Conservation (phyloP, 2,888 invertebrate species). For the Patella caerulea region DNA sequence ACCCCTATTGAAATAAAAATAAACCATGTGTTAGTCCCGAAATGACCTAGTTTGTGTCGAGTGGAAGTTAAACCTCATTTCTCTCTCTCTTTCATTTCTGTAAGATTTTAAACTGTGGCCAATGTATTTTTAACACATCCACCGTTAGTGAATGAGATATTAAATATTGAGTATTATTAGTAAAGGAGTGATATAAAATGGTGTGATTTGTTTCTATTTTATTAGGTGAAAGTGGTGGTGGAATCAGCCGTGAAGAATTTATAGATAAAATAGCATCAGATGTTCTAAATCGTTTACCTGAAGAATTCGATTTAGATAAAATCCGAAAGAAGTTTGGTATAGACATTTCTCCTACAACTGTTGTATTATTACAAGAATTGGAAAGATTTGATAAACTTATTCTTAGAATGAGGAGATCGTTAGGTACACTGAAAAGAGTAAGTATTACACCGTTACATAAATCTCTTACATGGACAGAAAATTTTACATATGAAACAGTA, state of each 20-base stretch:
- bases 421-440: slow-evolving; percentile 78
- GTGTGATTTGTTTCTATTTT: background rate
- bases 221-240: slow-evolving; percentile 79
- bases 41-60: no score
- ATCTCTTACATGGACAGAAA: no score
- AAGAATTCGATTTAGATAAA: slow-evolving; percentile 84
- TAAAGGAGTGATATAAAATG: no score
- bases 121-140: no score
- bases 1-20: no score
- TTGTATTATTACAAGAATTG: slow-evolving; percentile 88
- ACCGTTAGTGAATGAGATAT: no score
- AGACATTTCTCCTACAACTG: slow-evolving; percentile 85
- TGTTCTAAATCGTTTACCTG: slow-evolving; percentile 83
- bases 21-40: no score
- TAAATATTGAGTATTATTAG: no score
- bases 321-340: slow-evolving; percentile 85
- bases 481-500: no score
- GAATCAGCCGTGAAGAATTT: slow-evolving; percentile 88
- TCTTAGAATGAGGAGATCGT: slow-evolving; percentile 79
- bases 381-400: slow-evolving; percentile 89
- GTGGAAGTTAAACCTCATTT: no score
- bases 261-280: slow-evolving; percentile 86
- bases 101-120: no score
- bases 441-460: slow-evolving; percentile 10
- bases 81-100: no score